Evolutionary conservation across 2,113 vertebrate genomes (phyloP), one percentile per base, ranked within the genome.

Genomic region (Prunella himalayana): DNA sequence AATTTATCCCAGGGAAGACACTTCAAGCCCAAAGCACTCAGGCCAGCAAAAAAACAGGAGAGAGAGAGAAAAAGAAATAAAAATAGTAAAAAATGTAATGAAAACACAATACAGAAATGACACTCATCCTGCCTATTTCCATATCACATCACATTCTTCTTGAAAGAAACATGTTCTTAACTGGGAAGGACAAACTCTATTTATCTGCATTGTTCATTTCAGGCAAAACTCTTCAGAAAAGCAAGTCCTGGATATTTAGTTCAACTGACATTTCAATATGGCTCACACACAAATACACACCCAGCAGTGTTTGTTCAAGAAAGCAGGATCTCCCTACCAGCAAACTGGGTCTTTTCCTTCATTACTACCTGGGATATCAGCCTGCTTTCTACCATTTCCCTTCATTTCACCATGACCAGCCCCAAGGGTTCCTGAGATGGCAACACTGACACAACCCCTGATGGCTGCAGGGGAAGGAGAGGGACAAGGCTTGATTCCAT

Each of bases 351-450:
- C 23, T 44, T 66, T 96, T 95, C 94, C 95, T 97, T 97, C 97
- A 97, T 98, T 97, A 97, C 94, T 94, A 94, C 84, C 95, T 98
- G 97, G 94, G 93, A 97, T 97, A 98, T 97, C 97, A 98, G 93
- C 94, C 97, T 95, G 81, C 82, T 95, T 96, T 97, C 96, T 96
- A 97, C 95, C 95, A 98, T 98, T 98, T 97, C 97, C 96, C 95
- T 97, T 98, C 95, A 97, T 98, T 98, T 98, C 96, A 98, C 94
- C 97, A 96, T 80, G 96, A 97, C 91, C 90, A 94, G 95, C 93
- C 98, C 96, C 78, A 92, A 86, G 95, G 96, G 90, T 86, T 98
- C 90, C 92, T 42, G 80, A 93, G 94, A 98, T 92, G 94, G 96
- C 97, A 98, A 98, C 98, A 94, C 97, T 91, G 95, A 93, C 94